Base-by-base conservation (phyloP, 2,888 invertebrate species). In the Mesorhabditis belari region DNA sequence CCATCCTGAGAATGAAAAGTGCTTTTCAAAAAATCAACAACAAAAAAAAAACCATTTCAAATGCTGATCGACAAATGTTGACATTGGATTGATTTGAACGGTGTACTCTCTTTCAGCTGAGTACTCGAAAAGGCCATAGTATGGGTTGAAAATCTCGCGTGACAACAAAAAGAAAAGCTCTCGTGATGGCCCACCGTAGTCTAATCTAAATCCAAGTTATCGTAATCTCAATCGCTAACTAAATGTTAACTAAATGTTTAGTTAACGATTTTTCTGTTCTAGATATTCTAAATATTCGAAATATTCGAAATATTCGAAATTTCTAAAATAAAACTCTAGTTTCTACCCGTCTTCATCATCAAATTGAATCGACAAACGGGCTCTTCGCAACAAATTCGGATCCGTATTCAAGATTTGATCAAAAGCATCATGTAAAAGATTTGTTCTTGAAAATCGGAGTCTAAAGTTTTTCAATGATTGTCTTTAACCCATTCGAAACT, bases 81-180 rank as follows among this genome's bases (percentile, higher is more conserved):
- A 94, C 89, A 95, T 89, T 0, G 95, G 93, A 26, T 83, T 84
- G 69, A 85, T 82, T 77, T 85, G 85, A 12, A 64, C 94, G 5
- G 94, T 95, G 82, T 95, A 95, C 0, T 61, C 93, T 81, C 96
- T 94, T 81, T 93, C 93, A 54, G 94, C 94, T 0, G 94, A 93
- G 82, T 96, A 96, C 84, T 96, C 95, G 83, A 96, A 96, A 63
- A 95, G 87, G 0, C 95, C 95, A 79, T 96, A 95, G 83, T 95
- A 95, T 0, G 96, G 96, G 85, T 96, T 95, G 85, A 96, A 96
- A 9, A 96, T 86, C 82, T 96, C 93, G 58, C 95, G 86, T 0
- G 94, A 95, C n/a, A 96, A 85, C 27, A 96, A 87, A 83, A 94
- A 95, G 87, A 96, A 96, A 85, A 96, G 94, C 84, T 96, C 96